Conservation (phyloP, 1,140 invertebrate genomes). For the Zophobas atratus region DNA sequence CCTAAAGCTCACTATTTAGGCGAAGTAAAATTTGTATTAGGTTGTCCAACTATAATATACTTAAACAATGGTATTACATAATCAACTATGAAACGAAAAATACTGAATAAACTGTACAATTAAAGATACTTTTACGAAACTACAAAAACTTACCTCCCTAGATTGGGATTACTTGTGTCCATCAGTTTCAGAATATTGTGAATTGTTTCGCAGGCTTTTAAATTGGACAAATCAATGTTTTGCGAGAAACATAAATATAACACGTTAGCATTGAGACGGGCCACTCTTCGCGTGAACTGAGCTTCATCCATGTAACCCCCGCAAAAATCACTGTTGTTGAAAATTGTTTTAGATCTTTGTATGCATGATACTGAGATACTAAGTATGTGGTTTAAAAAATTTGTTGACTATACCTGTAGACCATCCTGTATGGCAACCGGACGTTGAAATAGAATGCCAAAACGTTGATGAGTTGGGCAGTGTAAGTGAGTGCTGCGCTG, state of each 20-base stretch:
- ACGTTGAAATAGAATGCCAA: conserved; percentile 85
- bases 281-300: conserved; percentile 82
- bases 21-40: too few species aligned
- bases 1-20: too few species aligned
- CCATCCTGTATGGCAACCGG: conserved; percentile 81
- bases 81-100: too few species aligned
- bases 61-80: too few species aligned
- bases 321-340: conserved; percentile 80
- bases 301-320: conserved; percentile 75
- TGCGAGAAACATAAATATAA: conserved; percentile 87
- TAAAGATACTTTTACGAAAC: not conserved
- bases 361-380: too few species aligned
- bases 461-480: conserved; percentile 85
- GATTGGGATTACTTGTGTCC: conserved; percentile 75
- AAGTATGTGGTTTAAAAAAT: too few species aligned
- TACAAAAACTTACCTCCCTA: conserved; percentile 75
- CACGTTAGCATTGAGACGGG: conserved; percentile 86
- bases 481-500: conserved; percentile 84
- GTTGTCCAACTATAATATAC: too few species aligned
- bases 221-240: conserved; percentile 75
- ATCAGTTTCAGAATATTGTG: conserved; percentile 83
- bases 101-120: not conserved
- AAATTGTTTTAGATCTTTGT: not conserved
- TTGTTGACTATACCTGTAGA: conserved; percentile 75
- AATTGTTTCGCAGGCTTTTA: conserved; percentile 81